Base-by-base conservation (phyloP, 2,888 invertebrate species). In the Siphonodentalium dalli region DNA sequence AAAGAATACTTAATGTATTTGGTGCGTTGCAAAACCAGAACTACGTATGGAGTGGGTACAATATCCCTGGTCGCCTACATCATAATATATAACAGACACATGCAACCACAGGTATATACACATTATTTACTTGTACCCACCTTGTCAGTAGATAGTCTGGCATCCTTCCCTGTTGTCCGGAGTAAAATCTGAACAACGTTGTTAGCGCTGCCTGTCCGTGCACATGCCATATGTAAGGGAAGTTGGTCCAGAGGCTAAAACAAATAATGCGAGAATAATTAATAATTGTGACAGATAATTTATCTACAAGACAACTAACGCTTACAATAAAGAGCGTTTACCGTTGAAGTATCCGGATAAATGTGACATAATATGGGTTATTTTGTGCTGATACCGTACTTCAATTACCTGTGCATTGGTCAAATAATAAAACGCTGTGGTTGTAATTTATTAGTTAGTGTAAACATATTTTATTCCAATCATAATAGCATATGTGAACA, bases 221-320 rank as follows among this genome's bases (percentile, higher is more conserved):
- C 90, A 48, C 95, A 93, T 59, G 96, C 96, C 81, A 97, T 85
- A 84, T 99, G 99, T 2, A 98, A 90, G 2, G 97, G 91, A 6
- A 95, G 91, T 83, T 97, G 96, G 71, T 92, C 89, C 60, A 91
- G 90, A 58, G 93, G 90, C 96, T 97, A 82, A 29, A 82, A 68
- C 42, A 45, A 41, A 46, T 18, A 58, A 40, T 11, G 15, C 21
- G 37, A 2, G 13, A 46, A n/a, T n/a, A n/a, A n/a, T n/a, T n/a
- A n/a, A n/a, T n/a, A n/a, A n/a, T n/a, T n/a, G n/a, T n/a, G n/a
- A n/a, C n/a, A n/a, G n/a, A n/a, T n/a, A n/a, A n/a, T n/a, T n/a
- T n/a, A n/a, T n/a, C n/a, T n/a, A n/a, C n/a, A n/a, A n/a, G n/a
- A n/a, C n/a, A n/a, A n/a, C n/a, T n/a, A n/a, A n/a, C n/a, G n/a